These are phyloP conservation scores for Elysia crispata DNA, from an alignment of 2,888 invertebrate species.

Conservation along the genomic window DNA sequence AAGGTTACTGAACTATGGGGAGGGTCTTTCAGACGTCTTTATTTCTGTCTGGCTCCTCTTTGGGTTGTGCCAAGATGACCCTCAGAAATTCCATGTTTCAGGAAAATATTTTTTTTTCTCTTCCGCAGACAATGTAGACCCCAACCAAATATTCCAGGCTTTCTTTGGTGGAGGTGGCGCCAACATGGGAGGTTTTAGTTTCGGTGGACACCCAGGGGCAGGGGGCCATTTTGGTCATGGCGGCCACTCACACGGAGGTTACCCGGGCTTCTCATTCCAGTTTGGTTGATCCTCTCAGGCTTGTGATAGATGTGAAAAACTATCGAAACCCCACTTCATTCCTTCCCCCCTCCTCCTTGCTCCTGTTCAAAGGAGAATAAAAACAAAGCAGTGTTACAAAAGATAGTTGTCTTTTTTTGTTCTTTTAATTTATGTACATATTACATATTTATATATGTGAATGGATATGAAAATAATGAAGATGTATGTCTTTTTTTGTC, in stretches of 20 bases:
- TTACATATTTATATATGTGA: slow-evolving; percentile 11
- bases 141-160: slow-evolving; percentile 89
- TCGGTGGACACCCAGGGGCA: slow-evolving; percentile 46
- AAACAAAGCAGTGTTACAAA: too few species aligned
- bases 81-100: too few species aligned
- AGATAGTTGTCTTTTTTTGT: background rate
- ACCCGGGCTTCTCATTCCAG: slow-evolving; percentile 84
- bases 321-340: background rate
- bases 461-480: background rate
- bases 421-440: background rate
- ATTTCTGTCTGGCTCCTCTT: too few species aligned
- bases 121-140: slow-evolving; percentile 84
- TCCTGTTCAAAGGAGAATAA: too few species aligned
- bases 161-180: slow-evolving; percentile 83
- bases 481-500: too few species aligned
- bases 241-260: slow-evolving; percentile 72
- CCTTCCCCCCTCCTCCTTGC: background rate
- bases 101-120: background rate
- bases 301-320: background rate
- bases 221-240: slow-evolving; percentile 54
- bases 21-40: too few species aligned
- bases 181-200: slow-evolving; percentile 54
- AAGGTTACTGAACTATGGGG: too few species aligned
- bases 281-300: slow-evolving; percentile 79
- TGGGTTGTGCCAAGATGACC: too few species aligned